phyloP scores from a whole-genome alignment of 2,113 vertebrate species.

The Lampris megalopsis region DNA sequence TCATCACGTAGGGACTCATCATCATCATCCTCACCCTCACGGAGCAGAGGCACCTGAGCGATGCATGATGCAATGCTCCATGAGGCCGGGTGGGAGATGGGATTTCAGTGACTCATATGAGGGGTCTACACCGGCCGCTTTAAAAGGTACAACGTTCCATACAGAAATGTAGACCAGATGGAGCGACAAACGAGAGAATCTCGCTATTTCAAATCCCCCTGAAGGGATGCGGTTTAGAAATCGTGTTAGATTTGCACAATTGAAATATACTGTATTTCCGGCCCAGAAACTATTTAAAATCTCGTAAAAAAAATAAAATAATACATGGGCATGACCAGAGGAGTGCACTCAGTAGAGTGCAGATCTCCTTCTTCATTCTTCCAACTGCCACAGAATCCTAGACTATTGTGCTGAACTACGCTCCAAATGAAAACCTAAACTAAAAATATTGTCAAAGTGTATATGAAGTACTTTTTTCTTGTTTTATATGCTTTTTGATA shows the following conservation, averaged over 20 bases:
- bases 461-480: too few relatives aligned
- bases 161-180: not conserved
- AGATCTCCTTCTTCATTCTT: too few relatives aligned
- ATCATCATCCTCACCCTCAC: too few relatives aligned
- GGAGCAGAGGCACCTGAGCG: not conserved
- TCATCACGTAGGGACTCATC: not conserved
- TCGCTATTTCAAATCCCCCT: not conserved
- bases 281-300: too few relatives aligned
- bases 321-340: not conserved
- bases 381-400: too few relatives aligned
- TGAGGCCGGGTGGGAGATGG: not conserved
- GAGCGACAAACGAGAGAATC: not conserved
- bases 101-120: not conserved
- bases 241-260: not conserved
- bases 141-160: not conserved
- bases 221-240: not conserved
- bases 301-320: slow-evolving; percentile 1
- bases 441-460: too few relatives aligned
- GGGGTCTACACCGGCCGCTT: not conserved
- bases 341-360: too few relatives aligned
- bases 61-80: not conserved
- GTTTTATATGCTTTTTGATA: too few relatives aligned
- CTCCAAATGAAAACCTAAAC: too few relatives aligned
- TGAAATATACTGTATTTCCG: not conserved
- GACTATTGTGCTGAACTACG: too few relatives aligned